A percentile compares a stretch with the other conserved stretches of the same genome.
These are phyloP conservation scores for Xestoiulus laeticollis DNA, from an alignment of 2,888 invertebrate genomes.

Conservation along the genomic window DNA sequence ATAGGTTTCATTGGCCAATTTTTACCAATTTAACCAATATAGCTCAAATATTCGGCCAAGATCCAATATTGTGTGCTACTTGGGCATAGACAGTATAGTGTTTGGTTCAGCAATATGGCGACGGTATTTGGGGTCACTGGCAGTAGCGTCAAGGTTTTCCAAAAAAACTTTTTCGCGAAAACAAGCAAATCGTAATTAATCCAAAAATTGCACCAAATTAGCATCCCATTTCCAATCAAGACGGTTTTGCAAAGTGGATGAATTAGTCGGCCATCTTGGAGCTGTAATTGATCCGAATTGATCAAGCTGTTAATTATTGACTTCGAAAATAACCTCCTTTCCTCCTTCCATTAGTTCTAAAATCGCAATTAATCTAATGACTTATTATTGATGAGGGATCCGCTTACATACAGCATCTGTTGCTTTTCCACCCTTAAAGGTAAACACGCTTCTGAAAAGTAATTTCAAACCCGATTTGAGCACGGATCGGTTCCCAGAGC, in stretches of 20 bases:
- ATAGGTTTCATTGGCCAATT: too few relatives aligned
- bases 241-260: neutral
- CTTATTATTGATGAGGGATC: neutral
- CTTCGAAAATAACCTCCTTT: neutral
- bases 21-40: too few relatives aligned
- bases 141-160: neutral
- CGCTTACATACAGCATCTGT: neutral
- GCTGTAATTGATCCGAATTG: neutral
- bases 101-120: too few relatives aligned
- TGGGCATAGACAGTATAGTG: too few relatives aligned
- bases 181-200: neutral
- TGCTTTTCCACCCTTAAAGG: neutral
- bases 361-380: slow-evolving; percentile 6
- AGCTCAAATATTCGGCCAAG: too few relatives aligned
- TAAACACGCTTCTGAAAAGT: neutral
- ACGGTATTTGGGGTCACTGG: neutral
- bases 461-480: neutral
- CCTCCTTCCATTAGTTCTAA: neutral
- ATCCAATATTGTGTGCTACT: too few relatives aligned
- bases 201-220: neutral
- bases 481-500: neutral
- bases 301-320: neutral
- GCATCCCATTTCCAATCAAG: neutral
- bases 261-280: neutral
- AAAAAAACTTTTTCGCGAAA: neutral